Evolutionary conservation across 2,888 invertebrate genomes (phyloP).

Genomic region (Notodonta dromedarius): DNA sequence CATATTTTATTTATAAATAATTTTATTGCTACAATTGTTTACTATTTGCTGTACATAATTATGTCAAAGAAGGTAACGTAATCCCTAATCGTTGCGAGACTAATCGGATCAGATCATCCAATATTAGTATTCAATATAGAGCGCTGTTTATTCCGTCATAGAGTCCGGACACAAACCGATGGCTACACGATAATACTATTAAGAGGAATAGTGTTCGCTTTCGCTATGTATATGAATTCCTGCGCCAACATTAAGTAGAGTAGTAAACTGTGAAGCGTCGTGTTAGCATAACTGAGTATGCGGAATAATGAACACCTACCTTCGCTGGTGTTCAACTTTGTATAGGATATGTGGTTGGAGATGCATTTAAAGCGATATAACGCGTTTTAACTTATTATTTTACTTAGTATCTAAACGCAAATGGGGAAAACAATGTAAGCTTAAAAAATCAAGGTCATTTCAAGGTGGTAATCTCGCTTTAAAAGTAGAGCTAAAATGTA

Average conservation of each 20-base stretch:
- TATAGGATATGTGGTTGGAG: slow-evolving; percentile 8
- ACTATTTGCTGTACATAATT: slow-evolving; percentile 10
- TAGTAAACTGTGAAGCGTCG: slow-evolving; percentile 11
- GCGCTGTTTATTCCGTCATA: slow-evolving; percentile 26
- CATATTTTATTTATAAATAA: slow-evolving; percentile 1
- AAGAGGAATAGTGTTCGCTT: slow-evolving; percentile 33
- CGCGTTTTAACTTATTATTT: no score
- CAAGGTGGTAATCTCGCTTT: no score
- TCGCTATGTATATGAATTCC: slow-evolving; percentile 37
- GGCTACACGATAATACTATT: slow-evolving; percentile 32
- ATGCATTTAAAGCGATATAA: slow-evolving; percentile 8
- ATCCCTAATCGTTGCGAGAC: slow-evolving; percentile 17
- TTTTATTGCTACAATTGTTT: not conserved
- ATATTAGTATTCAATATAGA: slow-evolving; percentile 32
- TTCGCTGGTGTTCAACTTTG: slow-evolving; percentile 9
- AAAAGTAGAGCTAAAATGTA: no score
- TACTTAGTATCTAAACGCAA: no score
- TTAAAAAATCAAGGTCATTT: no score
- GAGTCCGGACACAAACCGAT: slow-evolving; percentile 33
- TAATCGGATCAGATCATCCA: slow-evolving; percentile 19
- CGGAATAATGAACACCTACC: slow-evolving; percentile 25
- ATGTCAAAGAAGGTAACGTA: slow-evolving; percentile 41
- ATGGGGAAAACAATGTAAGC: no score
- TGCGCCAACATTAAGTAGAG: slow-evolving; percentile 28
- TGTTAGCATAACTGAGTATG: slow-evolving; percentile 32